Base-by-base conservation (phyloP, 2,797 vertebrate species). In the Gambusia yucatana region DNA sequence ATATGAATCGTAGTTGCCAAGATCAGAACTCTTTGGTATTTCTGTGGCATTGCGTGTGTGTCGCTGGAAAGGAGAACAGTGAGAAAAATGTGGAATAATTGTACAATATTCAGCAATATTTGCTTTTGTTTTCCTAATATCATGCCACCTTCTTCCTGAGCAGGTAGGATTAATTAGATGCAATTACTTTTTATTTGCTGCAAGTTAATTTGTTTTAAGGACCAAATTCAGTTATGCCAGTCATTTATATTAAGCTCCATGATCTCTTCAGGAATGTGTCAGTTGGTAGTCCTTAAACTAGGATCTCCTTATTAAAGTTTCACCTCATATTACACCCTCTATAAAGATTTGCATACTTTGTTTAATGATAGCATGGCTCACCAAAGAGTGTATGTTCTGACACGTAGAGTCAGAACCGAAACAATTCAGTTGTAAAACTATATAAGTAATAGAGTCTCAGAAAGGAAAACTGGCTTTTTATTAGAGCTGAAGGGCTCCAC, bases 391-490 rank as follows among this genome's bases (percentile, higher is more conserved):
- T 78, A 9, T 48, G 77, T 73, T 65, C 57, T 73, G 46, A 65
- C 77, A 65, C 9, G 71, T 20, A 17, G 13, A 9, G 3, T 41
- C 2, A 30, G 2, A 20, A 61, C 17, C 39, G 48, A 46, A 57
- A 59, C 50, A n/a, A 33, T 20, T 44, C 17, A 43, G 17, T 36
- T 46, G 28, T 57, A 50, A 55, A 76, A 22, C 65, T 43, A 30
- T 22, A 46, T 71, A 11, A 22, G 16, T n/a, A 65, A 52, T 8
- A 7, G 14, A 71, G 22, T 30, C 39, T 44, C 61, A 50, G 3
- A 63, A 70, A 55, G 63, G 16, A 52, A 69, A 77, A 77, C 48
- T 77, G 39, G n/a, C 36, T 28, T 44, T 69, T 70, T 70, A 70
- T 46, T 70, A 46, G 1, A 28, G 13, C 41, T 46, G 41, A 13